Base-by-base conservation (phyloP, 2,888 invertebrate species). In the Ditula angustiorana region DNA sequence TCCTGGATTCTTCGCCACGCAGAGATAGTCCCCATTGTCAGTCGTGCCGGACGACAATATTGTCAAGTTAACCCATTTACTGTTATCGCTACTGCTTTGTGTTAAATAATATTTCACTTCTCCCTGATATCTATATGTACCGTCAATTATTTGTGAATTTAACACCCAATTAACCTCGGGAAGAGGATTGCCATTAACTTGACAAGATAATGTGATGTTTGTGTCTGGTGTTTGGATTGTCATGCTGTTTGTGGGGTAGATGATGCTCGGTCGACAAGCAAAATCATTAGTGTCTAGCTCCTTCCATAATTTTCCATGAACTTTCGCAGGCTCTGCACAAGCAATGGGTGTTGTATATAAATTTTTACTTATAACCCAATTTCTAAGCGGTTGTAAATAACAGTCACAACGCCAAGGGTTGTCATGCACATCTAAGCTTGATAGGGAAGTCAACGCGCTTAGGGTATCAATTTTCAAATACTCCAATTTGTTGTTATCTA, bases 391-490 rank as follows among this genome's bases (percentile, higher is more conserved):
- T 77, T 96, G 95, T 59, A 98, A 88, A 69, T 95, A 95, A 78
- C 98, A 98, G 79, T 98, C 97, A 80, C 98, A 98, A 67, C 96
- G 94, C 98, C 98, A 98, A 0, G 96, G 96, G 81, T 98, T 98
- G 67, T 95, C 95, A 69, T 95, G 95, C 0, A 98, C 92, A 60
- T 96, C 96, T 46, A 98, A 89, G 75, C 96, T 96, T 24, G 94
- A 94, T 58, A 98, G 85, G 69, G 95, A 95, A 1, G 94, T 93
- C 58, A 97, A 86, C 30, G 94, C 93, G 61, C 94, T 93, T 64
- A 97, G 94, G 5, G 95, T 94, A 66, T 95, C 95, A 50, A 94
- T 90, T 75, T 94, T 94, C 52, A 98, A 84, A 58, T 94, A 93
- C 58, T 95, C 95, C 60, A 98, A 87, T 75, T 94, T 95, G 82